These are phyloP conservation scores for Heliothis subflexa DNA, from an alignment of 1,140 invertebrate genomes.

Conservation along the genomic window DNA sequence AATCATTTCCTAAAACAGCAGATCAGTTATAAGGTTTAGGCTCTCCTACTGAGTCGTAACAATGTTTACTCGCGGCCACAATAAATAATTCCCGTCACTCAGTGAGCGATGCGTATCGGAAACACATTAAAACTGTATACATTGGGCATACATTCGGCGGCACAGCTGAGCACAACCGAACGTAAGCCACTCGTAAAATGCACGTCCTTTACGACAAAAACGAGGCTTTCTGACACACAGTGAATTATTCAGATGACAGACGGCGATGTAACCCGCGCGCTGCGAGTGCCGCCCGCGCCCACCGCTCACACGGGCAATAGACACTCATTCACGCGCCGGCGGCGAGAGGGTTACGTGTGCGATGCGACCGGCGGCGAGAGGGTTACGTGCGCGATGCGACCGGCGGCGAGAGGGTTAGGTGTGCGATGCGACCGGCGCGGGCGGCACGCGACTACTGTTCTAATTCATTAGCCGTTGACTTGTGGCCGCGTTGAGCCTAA, in stretches of 20 bases:
- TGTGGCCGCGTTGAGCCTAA: too few relatives aligned
- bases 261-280: conserved; percentile 7
- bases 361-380: background rate
- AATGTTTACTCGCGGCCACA: too few relatives aligned
- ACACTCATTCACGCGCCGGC: background rate
- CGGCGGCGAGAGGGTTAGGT: background rate
- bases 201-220: conserved; percentile 24
- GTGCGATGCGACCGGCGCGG: background rate
- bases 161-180: background rate
- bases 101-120: background rate
- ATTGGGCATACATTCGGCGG: background rate
- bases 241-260: conserved; percentile 35
- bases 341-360: background rate
- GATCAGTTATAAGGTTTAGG: too few relatives aligned
- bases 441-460: too few relatives aligned
- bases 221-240: conserved; percentile 15
- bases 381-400: too few relatives aligned
- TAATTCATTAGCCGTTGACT: too few relatives aligned
- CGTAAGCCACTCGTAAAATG: conserved; percentile 15
- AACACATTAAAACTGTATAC: conserved; percentile 2
- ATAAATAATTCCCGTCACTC: background rate
- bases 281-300: background rate
- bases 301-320: background rate
- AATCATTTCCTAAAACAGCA: too few relatives aligned
- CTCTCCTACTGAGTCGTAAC: too few relatives aligned